phyloP scores from a whole-genome alignment of 2,797 vertebrate species.

The Hydrolagus colliei region DNA sequence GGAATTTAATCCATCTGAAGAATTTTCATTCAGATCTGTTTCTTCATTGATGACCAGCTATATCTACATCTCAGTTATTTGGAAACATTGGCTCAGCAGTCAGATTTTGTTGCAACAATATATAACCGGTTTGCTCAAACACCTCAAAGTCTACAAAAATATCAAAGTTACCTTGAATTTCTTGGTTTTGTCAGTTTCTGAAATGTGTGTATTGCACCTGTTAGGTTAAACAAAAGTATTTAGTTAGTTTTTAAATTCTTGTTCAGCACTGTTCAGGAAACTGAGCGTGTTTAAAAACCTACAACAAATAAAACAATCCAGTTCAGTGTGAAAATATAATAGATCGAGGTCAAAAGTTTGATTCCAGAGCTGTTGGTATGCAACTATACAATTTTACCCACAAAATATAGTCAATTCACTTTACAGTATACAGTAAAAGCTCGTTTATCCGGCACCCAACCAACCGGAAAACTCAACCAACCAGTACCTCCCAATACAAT shows the following conservation, averaged over 20 bases:
- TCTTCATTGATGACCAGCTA: background rate
- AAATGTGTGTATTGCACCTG: background rate
- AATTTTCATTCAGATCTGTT: constrained; percentile 2
- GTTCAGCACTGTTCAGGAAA: background rate
- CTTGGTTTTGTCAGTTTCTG: background rate
- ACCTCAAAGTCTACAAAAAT: background rate
- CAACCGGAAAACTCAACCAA: too few relatives aligned
- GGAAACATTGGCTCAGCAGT: background rate
- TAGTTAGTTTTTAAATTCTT: constrained; percentile 13
- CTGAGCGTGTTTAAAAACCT: too few relatives aligned
- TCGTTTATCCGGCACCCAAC: too few relatives aligned
- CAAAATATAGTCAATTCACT: too few relatives aligned
- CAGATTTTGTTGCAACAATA: background rate
- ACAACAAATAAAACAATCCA: too few relatives aligned
- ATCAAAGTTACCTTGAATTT: constrained; percentile 1
- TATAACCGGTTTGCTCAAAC: background rate
- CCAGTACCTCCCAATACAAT: too few relatives aligned
- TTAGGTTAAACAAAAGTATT: background rate
- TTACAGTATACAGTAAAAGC: too few relatives aligned
- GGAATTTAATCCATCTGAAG: background rate
- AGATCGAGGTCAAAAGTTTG: too few relatives aligned
- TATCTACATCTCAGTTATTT: background rate
- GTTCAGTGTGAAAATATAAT: too few relatives aligned
- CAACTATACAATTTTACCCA: too few relatives aligned
- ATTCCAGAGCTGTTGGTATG: too few relatives aligned